Conservation (phyloP, 2,888 invertebrate species). For the Chymomyza procnemis region DNA sequence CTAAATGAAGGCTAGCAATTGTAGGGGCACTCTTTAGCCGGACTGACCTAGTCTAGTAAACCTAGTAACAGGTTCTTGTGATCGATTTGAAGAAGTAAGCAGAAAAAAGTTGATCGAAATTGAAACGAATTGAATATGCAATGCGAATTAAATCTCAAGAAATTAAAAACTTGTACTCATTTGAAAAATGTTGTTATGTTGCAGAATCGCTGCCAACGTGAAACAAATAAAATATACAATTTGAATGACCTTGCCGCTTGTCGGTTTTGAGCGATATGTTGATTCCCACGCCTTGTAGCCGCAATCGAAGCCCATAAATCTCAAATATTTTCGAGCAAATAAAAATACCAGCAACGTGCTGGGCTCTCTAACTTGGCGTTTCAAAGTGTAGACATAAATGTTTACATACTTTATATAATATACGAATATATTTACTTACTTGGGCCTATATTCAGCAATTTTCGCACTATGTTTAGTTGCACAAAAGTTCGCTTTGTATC, state of each 20-base stretch:
- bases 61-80: not conserved
- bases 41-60: not conserved
- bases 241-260: not conserved
- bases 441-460: constrained; percentile 36
- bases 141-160: not conserved
- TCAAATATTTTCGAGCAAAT: not conserved
- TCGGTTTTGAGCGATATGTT: constrained; percentile 24
- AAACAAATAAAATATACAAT: not conserved
- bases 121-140: not conserved
- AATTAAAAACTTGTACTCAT: not conserved
- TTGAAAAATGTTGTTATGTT: not conserved
- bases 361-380: not conserved
- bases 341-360: constrained; percentile 1
- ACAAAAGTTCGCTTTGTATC: constrained; percentile 19
- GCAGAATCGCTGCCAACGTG: not conserved
- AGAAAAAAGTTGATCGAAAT: not conserved
- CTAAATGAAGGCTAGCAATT: not conserved
- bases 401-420: not conserved
- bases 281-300: constrained; percentile 63
- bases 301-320: constrained; percentile 56
- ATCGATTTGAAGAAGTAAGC: not conserved
- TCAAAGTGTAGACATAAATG: not conserved
- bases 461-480: constrained; percentile 7
- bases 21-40: not conserved
- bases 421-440: constrained; percentile 39